These are phyloP conservation scores for Brenthis ino DNA, from an alignment of 2,888 invertebrate species.

Conservation along the genomic window DNA sequence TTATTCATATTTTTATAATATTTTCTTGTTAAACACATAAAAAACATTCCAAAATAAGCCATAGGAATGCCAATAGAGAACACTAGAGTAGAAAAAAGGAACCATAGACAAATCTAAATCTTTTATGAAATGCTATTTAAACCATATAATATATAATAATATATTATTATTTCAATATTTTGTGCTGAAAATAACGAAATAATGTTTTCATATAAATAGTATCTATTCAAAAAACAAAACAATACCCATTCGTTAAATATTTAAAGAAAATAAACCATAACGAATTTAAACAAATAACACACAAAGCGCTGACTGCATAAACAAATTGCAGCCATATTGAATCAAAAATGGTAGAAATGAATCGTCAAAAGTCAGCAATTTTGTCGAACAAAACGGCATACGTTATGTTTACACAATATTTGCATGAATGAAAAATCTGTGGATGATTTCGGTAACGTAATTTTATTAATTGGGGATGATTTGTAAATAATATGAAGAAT, in stretches of 20 bases:
- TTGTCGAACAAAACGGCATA: conserved; percentile 51
- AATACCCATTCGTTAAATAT: conserved; percentile 4
- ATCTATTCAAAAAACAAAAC: not conserved
- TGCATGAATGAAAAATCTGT: conserved; percentile 19
- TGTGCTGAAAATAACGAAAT: too few relatives aligned
- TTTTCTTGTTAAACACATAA: too few relatives aligned
- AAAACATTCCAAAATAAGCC: too few relatives aligned
- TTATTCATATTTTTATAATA: too few relatives aligned
- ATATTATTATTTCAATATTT: too few relatives aligned
- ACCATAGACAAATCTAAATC: too few relatives aligned
- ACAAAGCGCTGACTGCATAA: conserved; percentile 66
- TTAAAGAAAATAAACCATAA: conserved; percentile 43
- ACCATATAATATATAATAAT: too few relatives aligned
- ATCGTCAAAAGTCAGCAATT: conserved; percentile 64
- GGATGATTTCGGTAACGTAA: conserved; percentile 7
- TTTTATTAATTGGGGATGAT: conserved; percentile 23
- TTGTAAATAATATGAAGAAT: conserved; percentile 2
- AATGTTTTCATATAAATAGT: too few relatives aligned
- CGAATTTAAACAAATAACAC: conserved; percentile 58
- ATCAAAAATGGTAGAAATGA: conserved; percentile 66
- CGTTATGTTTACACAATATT: conserved; percentile 43
- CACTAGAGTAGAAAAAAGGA: too few relatives aligned
- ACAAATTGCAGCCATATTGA: conserved; percentile 65
- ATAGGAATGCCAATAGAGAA: too few relatives aligned
- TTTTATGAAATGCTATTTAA: too few relatives aligned